Conservation (phyloP, 2,888 invertebrate genomes). For the Ditula angustiorana region DNA sequence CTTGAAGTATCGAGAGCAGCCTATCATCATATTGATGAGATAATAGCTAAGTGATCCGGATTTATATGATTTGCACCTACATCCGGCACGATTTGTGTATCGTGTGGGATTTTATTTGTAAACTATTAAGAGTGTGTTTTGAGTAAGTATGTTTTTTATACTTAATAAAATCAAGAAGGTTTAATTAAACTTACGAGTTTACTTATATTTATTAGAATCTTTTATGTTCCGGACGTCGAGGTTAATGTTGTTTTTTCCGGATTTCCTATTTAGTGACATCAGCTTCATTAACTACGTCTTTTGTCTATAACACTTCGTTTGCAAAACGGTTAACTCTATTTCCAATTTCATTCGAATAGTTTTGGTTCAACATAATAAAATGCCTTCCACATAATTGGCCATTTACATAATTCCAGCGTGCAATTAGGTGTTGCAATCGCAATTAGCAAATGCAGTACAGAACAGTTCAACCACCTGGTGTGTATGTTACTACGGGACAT, state of each 20-base stretch:
- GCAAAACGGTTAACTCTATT: too few relatives aligned
- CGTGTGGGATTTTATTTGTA: slow-evolving; percentile 14
- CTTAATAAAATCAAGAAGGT: too few relatives aligned
- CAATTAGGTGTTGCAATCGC: slow-evolving; percentile 8
- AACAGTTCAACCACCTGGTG: slow-evolving; percentile 4
- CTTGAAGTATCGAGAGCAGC: slow-evolving; percentile 19
- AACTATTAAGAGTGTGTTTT: background rate
- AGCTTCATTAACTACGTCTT: too few relatives aligned
- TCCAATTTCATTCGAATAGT: background rate
- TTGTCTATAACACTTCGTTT: too few relatives aligned
- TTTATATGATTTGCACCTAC: slow-evolving; percentile 10
- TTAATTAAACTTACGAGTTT: too few relatives aligned
- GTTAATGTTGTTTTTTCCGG: too few relatives aligned
- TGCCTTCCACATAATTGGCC: slow-evolving; percentile 13
- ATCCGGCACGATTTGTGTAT: slow-evolving; percentile 30
- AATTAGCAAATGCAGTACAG: background rate
- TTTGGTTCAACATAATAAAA: background rate
- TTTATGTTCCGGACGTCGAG: too few relatives aligned
- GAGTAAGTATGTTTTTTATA: background rate
- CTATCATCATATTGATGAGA: slow-evolving; percentile 32
- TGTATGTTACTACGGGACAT: too few relatives aligned
- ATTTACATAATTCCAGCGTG: slow-evolving; percentile 24
- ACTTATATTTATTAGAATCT: too few relatives aligned
- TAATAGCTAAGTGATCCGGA: slow-evolving; percentile 26
- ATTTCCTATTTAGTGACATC: too few relatives aligned